These are phyloP conservation scores for Bostrychus sinensis DNA, from an alignment of 2,113 vertebrate genomes.

Conservation along the genomic window DNA sequence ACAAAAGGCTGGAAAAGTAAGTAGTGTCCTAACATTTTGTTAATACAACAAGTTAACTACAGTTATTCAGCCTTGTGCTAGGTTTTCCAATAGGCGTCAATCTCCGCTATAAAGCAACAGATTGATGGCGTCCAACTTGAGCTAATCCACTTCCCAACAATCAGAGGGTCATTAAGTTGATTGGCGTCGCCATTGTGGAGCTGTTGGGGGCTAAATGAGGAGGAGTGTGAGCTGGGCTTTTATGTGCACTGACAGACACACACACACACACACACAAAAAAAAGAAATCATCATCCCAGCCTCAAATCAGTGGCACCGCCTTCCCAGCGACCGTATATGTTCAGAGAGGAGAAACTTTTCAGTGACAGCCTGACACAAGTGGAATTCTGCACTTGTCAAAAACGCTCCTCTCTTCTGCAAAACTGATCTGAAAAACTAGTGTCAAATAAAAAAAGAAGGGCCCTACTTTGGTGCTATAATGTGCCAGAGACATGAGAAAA, in stretches of 20 bases:
- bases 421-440: not conserved
- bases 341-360: constrained; percentile 2
- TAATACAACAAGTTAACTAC: not conserved
- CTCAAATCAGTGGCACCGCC: constrained; percentile 11
- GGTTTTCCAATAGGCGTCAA: not conserved
- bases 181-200: constrained; percentile 89
- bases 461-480: constrained; percentile 9
- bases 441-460: constrained; percentile 7
- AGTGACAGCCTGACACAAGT: constrained; percentile 1
- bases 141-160: constrained; percentile 85
- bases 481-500: not conserved
- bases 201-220: constrained; percentile 83
- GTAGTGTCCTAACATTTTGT: not conserved
- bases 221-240: constrained; percentile 80
- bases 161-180: constrained; percentile 89
- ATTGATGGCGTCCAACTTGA: constrained; percentile 90
- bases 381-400: not conserved
- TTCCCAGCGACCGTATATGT: not conserved
- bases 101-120: constrained; percentile 75
- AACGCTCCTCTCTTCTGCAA: not conserved
- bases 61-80: not conserved
- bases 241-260: constrained; percentile 77
- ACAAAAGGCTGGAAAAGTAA: too few species aligned
- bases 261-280: constrained; percentile 61
- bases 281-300: constrained; percentile 12